Conservation (phyloP, 2,113 vertebrate species). For the Hyperopisus bebe region DNA sequence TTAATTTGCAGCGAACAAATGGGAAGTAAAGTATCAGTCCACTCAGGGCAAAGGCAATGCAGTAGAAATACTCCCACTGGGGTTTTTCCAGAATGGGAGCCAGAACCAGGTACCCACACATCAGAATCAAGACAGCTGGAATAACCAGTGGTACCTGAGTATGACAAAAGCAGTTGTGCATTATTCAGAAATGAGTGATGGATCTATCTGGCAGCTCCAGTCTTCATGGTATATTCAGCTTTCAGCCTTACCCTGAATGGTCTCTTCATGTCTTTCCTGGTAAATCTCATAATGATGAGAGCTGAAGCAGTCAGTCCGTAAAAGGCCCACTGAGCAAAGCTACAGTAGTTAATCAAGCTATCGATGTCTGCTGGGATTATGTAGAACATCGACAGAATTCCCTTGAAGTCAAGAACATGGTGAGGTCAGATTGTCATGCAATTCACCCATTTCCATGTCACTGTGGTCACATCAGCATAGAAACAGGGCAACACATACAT, state of each 20-base stretch:
- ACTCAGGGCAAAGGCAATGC: constrained; percentile 73
- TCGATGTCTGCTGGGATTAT: constrained; percentile 81
- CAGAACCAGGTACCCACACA: constrained; percentile 71
- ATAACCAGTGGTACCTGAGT: constrained; percentile 79
- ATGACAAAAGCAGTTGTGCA: constrained; percentile 18
- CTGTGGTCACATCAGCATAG: background rate
- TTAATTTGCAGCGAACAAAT: constrained; percentile 72
- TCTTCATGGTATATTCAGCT: background rate
- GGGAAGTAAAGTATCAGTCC: constrained; percentile 77
- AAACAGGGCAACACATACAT: constrained; percentile 60
- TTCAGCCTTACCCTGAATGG: constrained; percentile 72
- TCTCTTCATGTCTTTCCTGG: constrained; percentile 70
- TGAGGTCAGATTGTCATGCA: background rate
- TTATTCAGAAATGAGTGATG: background rate
- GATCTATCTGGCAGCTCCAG: background rate
- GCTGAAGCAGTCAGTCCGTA: constrained; percentile 66
- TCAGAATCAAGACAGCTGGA: constrained; percentile 60
- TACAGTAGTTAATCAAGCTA: constrained; percentile 88
- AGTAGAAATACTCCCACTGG: constrained; percentile 78
- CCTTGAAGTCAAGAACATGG: constrained; percentile 52
- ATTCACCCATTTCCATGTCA: background rate
- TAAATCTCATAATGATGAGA: constrained; percentile 86
- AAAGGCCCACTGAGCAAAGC: constrained; percentile 86
- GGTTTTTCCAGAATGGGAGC: constrained; percentile 80
- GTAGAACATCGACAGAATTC: constrained; percentile 69